A percentile compares a stretch with the other conserved stretches of the same genome.
phyloP scores from a whole-genome alignment of 2,888 invertebrate species.

The Stenurella melanura region DNA sequence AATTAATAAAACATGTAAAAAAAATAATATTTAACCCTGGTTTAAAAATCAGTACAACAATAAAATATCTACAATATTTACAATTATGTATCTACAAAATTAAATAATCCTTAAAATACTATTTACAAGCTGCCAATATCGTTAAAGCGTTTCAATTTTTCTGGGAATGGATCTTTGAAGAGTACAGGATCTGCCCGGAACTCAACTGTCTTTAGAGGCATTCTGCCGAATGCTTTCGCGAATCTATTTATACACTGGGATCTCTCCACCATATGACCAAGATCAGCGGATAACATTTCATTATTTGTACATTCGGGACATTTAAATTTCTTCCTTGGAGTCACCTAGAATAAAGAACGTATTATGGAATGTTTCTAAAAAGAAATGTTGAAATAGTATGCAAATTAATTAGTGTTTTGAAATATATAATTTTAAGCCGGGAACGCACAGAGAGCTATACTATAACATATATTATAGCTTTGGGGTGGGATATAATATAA shows the following conservation, averaged over 20 bases:
- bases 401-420: background rate
- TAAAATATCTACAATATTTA: constrained; percentile 58
- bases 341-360: constrained; percentile 78
- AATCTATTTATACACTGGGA: constrained; percentile 90
- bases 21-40: constrained; percentile 60
- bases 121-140: constrained; percentile 90
- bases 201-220: constrained; percentile 92
- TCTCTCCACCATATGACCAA: constrained; percentile 93
- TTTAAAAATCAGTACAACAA: constrained; percentile 60
- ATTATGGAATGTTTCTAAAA: background rate
- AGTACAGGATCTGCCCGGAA: constrained; percentile 97
- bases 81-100: constrained; percentile 56
- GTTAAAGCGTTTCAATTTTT: constrained; percentile 90
- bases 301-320: constrained; percentile 96
- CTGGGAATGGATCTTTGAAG: constrained; percentile 89
- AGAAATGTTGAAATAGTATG: background rate
- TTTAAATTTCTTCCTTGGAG: constrained; percentile 97
- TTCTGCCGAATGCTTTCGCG: constrained; percentile 86
- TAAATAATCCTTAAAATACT: constrained; percentile 40
- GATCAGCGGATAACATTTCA: constrained; percentile 94
- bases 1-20: constrained; percentile 58
- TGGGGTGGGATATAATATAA: too few species aligned
- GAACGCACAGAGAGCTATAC: too few species aligned
- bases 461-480: too few species aligned
- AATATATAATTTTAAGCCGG: too few species aligned